Percentiles rank a stretch among this genome's conserved stretches.
Conservation (phyloP, 2,113 vertebrate genomes). For the Megatriorchis doriae region DNA sequence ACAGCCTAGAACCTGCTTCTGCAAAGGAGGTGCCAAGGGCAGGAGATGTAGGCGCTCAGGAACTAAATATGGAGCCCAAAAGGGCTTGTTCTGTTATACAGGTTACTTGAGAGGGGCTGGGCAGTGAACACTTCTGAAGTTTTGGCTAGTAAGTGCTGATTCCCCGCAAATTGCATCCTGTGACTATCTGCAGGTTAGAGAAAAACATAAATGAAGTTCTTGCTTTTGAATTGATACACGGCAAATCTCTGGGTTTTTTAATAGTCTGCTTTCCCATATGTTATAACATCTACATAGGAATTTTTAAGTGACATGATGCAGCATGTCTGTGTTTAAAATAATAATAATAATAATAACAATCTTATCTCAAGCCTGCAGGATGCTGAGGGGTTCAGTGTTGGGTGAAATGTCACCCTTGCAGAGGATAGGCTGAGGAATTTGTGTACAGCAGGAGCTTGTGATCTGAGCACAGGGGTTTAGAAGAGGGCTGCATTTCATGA, state of each 20-base stretch:
- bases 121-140: not conserved
- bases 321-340: conserved; percentile 22
- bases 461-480: conserved; percentile 16
- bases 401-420: conserved; percentile 22
- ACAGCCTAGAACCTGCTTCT: not conserved
- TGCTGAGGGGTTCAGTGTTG: not conserved
- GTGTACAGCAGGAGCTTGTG: not conserved
- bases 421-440: not conserved
- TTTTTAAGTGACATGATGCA: not conserved
- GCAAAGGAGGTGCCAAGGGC: not conserved
- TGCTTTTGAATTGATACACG: not conserved
- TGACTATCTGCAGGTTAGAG: not conserved
- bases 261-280: not conserved
- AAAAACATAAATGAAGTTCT: not conserved
- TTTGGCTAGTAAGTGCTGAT: not conserved
- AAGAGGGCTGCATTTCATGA: conserved; percentile 53
- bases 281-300: not conserved
- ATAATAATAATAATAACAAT: not conserved
- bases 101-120: not conserved
- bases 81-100: not conserved
- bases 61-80: not conserved
- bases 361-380: conserved; percentile 17
- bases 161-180: not conserved
- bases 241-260: not conserved
- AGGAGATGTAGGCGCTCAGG: not conserved